Base-by-base conservation (phyloP, 2,888 invertebrate species). In the Synanthedon tipuliformis region DNA sequence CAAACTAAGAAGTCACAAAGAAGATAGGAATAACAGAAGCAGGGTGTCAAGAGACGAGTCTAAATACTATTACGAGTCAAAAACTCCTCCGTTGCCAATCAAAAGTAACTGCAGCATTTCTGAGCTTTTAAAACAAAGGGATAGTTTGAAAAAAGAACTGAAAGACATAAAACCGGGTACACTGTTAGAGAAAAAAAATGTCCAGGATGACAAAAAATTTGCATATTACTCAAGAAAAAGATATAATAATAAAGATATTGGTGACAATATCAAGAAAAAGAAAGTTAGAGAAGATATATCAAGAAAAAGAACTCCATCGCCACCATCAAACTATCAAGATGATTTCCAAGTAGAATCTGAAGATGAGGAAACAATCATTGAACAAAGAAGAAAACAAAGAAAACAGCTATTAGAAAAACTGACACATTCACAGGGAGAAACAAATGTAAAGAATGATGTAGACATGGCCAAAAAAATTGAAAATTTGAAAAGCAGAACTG, bases 311-410 rank as follows among this genome's bases (percentile, higher is more conserved):
- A 68, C 73, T 52, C 56, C 59, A 51, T 78, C 81, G 52, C 78
- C 79, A 58, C 78, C 79, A 58, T 91, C 90, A 61, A 82, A 88
- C 53, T 89, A 88, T 61, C 90, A 90, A 59, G 91, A 92, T 55
- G 91, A 91, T 56, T 80, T 88, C 4, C 71, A 75, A 55, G 88
- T 92, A 64, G 90, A 95, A 56, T 90, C 92, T 54, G 92, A 96
- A 34, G 95, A 96, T 64, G 96, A 98, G 76, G 97, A 98, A 78
- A 92, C 90, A 59, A 95, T 97, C 61, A 98, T 98, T 75, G 95
- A 96, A 77, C 91, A 91, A 75, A 89, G 96, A 65, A 90, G 98
- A 65, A 93, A 94, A 73, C 93, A 95, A 69, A 89, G 98, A 41
- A 96, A 96, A 78, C 94, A 95, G 75, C 85, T 98, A 15, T 72